Base-by-base conservation (phyloP, 2,797 vertebrate genomes). In the Caiman crocodilus region DNA sequence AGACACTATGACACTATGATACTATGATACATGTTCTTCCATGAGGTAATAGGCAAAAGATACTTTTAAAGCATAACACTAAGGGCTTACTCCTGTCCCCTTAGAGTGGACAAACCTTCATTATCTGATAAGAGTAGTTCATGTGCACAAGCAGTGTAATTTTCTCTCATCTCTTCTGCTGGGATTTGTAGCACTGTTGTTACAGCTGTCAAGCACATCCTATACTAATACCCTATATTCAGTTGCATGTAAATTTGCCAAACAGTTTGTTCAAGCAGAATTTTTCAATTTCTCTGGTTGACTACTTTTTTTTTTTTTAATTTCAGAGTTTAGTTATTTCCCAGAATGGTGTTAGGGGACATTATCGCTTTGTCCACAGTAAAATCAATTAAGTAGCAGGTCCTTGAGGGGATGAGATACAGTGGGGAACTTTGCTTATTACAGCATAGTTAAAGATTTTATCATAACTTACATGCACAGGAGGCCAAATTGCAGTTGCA, bases 391-490 rank as follows among this genome's bases (percentile, higher is more conserved):
- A 55, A n/a, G 7, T 64, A 4, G 18, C 21, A 89, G 94, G 84
- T 4, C 2, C 18, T 26, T 32, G 7, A 4, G 59, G 42, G 67
- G 4, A 2, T 57, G 57, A 0, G 63, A 5, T 57, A 16, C 13
- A 13, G 42, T 10, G 10, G 42, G 42, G 42, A 50, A 50, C 42
- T 50, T 50, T 50, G 42, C 42, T 18, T 80, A 67, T 50, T 18
- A 32, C 18, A 18, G 25, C 59, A 5, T 13, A 30, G 25, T 85
- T 90, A 55, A 82, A 87, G 56, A 20, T 14, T 10, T 16, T 61
- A 3, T 5, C 42, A 50, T 50, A 50, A 50, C 42, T 50, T 50
- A 50, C 42, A 50, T 50, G 42, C 42, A 50, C 42, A 67, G 30
- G 20, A 16, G 16, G 20, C 32, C 30, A 32, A 15, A 65, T 5